phyloP scores from a whole-genome alignment of 1,140 invertebrate genomes.

The Ceratosolen fusciceps region DNA sequence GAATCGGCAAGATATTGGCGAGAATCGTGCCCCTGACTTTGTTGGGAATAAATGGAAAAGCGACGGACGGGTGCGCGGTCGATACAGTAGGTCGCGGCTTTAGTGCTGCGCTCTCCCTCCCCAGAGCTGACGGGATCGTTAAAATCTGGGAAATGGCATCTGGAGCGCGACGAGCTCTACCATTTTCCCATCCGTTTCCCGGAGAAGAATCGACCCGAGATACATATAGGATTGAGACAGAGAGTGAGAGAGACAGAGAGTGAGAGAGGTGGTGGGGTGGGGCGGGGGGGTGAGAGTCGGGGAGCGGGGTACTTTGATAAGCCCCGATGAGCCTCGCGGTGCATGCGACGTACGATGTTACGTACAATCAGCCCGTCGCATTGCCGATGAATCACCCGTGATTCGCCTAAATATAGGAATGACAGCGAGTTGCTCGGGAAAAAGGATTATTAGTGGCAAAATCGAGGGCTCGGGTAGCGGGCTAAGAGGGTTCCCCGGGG shows the following conservation, averaged over 20 bases:
- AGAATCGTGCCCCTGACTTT: too few relatives aligned
- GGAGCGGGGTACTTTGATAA: too few relatives aligned
- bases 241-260: too few relatives aligned
- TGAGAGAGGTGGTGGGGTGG: too few relatives aligned
- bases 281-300: too few relatives aligned
- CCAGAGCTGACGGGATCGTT: background rate
- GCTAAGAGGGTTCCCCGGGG: background rate
- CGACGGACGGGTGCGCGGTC: background rate
- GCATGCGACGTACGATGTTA: too few relatives aligned
- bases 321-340: too few relatives aligned
- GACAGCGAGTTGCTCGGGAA: background rate
- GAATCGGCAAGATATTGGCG: too few relatives aligned
- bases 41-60: too few relatives aligned
- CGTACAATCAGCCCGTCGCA: background rate
- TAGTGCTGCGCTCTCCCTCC: background rate
- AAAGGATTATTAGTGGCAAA: background rate
- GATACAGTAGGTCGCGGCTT: background rate
- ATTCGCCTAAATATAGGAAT: constrained; percentile 16
- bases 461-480: background rate
- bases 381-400: background rate
- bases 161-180: background rate
- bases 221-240: too few relatives aligned
- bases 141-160: background rate
- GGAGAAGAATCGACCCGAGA: background rate
- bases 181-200: background rate